Percentiles rank a stretch among this genome's conserved stretches.
phyloP scores from a whole-genome alignment of 2,797 vertebrate species.

The Danio albolineatus region DNA sequence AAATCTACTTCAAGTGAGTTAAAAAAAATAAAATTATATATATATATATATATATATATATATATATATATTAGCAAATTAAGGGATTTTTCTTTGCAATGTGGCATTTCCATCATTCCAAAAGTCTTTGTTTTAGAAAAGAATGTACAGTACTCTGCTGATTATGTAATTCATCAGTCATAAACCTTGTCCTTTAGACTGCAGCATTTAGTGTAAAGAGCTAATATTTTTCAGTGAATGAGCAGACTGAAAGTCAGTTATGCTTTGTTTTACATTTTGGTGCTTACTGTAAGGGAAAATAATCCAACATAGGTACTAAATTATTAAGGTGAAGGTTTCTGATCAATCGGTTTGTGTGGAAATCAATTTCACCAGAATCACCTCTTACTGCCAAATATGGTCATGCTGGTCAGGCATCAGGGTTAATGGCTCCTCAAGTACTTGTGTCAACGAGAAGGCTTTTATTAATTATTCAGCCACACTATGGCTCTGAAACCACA shows the following conservation, averaged over 20 bases:
- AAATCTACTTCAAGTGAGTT: too few relatives aligned
- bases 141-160: too few relatives aligned
- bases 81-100: too few relatives aligned
- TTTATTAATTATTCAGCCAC: constrained; percentile 83
- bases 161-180: too few relatives aligned
- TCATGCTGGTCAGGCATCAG: constrained; percentile 70
- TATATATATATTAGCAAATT: too few relatives aligned
- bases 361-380: constrained; percentile 73
- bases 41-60: too few relatives aligned
- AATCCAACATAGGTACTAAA: constrained; percentile 70
- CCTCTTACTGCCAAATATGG: constrained; percentile 76
- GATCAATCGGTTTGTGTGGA: constrained; percentile 68
- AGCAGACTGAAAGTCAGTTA: too few relatives aligned
- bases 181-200: neutral
- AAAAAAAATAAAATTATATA: too few relatives aligned
- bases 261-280: constrained; percentile 1
- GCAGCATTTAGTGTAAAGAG: neutral
- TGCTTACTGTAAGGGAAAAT: constrained; percentile 65
- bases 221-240: too few relatives aligned
- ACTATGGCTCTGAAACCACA: constrained; percentile 63
- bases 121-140: too few relatives aligned
- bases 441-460: constrained; percentile 75
- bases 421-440: constrained; percentile 79
- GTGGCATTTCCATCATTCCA: too few relatives aligned
- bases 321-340: constrained; percentile 74